phyloP scores from a whole-genome alignment of 2,113 vertebrate species.

The Sceloporus tristichus region DNA sequence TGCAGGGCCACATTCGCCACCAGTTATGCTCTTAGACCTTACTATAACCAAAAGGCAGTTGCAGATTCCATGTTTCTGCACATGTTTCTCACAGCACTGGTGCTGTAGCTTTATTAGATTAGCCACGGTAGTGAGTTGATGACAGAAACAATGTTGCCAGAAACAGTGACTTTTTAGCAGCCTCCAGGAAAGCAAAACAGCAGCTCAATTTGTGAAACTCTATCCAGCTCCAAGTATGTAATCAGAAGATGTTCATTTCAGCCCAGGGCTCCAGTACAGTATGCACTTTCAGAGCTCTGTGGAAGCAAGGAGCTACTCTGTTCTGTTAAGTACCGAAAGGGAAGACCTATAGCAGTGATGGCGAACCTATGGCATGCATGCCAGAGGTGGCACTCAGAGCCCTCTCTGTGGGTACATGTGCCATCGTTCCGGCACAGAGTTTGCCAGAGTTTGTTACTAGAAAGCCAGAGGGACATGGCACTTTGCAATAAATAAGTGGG shows the following conservation, averaged over 20 bases:
- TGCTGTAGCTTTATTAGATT: background rate
- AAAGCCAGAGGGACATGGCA: too few relatives aligned
- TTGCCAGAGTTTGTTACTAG: too few relatives aligned
- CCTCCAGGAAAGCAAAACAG: too few relatives aligned
- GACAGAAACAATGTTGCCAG: background rate
- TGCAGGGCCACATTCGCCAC: background rate
- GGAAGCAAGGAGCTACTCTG: background rate
- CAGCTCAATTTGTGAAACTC: background rate
- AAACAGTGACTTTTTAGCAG: background rate
- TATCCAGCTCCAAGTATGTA: too few relatives aligned
- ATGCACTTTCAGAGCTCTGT: background rate
- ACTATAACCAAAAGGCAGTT: background rate
- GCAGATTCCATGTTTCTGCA: background rate
- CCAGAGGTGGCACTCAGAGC: too few relatives aligned
- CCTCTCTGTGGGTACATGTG: too few relatives aligned
- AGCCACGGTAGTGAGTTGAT: background rate
- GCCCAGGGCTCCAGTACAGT: background rate
- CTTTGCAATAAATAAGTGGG: too few relatives aligned
- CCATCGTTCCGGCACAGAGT: too few relatives aligned
- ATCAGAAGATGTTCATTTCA: background rate
- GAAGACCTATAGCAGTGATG: background rate
- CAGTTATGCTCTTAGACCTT: background rate
- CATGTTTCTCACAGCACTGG: background rate
- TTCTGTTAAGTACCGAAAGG: background rate
- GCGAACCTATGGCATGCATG: too few relatives aligned